phyloP scores from a whole-genome alignment of 1,140 invertebrate species.

The Diorhabda sublineata region DNA sequence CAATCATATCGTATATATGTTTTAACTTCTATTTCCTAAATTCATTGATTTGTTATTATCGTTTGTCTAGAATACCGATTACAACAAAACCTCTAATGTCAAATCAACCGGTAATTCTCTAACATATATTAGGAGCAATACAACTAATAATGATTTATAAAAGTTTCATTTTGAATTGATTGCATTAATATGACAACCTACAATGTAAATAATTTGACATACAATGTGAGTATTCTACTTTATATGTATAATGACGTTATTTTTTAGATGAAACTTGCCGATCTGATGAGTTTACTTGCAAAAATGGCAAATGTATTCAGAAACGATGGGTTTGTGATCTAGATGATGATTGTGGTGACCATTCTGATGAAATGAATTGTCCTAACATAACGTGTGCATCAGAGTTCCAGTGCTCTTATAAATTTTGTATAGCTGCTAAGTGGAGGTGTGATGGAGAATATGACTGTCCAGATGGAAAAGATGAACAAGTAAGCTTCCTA shows the following conservation, averaged over 20 bases:
- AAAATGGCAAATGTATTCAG: constrained; percentile 84
- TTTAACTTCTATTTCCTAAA: too few species aligned
- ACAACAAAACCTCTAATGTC: too few species aligned
- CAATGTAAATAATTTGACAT: not conserved
- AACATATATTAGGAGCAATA: too few species aligned
- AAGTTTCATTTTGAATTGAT: too few species aligned
- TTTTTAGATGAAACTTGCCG: constrained; percentile 77
- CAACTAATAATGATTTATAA: too few species aligned
- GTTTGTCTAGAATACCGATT: too few species aligned
- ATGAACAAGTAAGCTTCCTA: constrained; percentile 63
- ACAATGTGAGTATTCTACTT: not conserved
- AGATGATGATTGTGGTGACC: constrained; percentile 82
- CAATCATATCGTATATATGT: too few species aligned
- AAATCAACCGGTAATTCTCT: too few species aligned
- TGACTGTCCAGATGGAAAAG: constrained; percentile 76
- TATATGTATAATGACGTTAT: not conserved
- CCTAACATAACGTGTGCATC: constrained; percentile 62
- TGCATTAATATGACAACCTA: too few species aligned
- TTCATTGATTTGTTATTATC: too few species aligned
- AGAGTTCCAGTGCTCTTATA: constrained; percentile 62
- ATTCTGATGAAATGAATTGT: constrained; percentile 73
- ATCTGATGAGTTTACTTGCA: constrained; percentile 84
- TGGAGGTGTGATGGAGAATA: constrained; percentile 85
- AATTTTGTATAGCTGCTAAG: constrained; percentile 63
- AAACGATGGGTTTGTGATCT: constrained; percentile 82